Base-by-base conservation (phyloP, 2,888 invertebrate species). In the Acronicta leporina region DNA sequence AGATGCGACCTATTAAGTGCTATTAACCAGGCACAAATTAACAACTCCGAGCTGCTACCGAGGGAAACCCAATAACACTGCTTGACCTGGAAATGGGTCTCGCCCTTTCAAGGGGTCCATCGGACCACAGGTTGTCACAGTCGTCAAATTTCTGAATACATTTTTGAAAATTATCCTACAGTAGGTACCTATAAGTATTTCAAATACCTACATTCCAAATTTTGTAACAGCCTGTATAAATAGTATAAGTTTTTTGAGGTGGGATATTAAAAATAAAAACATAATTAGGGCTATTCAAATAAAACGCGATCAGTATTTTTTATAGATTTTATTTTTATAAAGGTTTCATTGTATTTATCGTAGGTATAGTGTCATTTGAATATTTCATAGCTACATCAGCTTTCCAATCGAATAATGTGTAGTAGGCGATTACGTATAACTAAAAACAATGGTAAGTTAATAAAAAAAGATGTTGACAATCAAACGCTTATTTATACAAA, bases 281-380 rank as follows among this genome's bases (percentile, higher is more conserved):
- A 38, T 13, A 15, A 51, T 9, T 27, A 15, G 42, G 52, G 35
- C 5, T 8, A 0, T n/a, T 13, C 16, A 80, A 88, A 87, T 87
- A 83, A 88, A 87, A 92, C 87, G 75, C 74, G 51, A 45, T 13
- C 52, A 46, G 59, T 83, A 85, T 87, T 87, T 90, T 77, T 88
- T 80, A 75, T 79, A 86, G 79, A 86, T 91, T 89, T 91, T 91
- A 88, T 89, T 92, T 92, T 92, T 90, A 92, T 92, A 92, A 92
- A 92, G 86, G 89, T 91, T 94, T 92, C 88, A 92, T 91, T 90
- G 90, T 92, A 89, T 92, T 89, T 89, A 91, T 89, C 85, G 87
- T 92, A 93, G 90, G 90, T 92, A 90, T 90, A 91, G 91, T 93
- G 92, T 92, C 89, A 90, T 90, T 92, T 91, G 85, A 88, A 90